Evolutionary conservation across 2,113 vertebrate species (phyloP).

Genomic region (Accipiter cooperii): DNA sequence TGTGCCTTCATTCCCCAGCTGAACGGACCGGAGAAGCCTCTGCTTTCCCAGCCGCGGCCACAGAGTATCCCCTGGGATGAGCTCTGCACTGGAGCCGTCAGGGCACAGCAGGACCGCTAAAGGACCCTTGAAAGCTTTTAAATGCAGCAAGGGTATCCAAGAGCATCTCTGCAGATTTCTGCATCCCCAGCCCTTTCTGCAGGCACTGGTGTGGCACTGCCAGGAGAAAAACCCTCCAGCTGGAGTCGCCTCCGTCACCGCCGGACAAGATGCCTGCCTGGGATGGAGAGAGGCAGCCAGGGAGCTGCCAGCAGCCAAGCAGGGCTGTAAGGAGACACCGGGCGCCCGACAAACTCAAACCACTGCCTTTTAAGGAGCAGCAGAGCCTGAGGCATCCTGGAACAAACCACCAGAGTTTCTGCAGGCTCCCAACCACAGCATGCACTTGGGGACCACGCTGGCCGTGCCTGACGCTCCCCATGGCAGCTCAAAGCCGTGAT

Average conservation of each 20-base stretch:
- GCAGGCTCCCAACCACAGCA: rapidly evolving
- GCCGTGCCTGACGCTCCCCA: rapidly evolving
- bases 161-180: background rate
- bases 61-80: rapidly evolving
- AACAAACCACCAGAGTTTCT: background rate
- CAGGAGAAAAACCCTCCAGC: background rate
- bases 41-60: background rate
- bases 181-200: background rate
- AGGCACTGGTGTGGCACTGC: background rate
- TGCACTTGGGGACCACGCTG: background rate
- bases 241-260: background rate
- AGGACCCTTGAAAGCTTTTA: background rate
- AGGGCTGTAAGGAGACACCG: slow-evolving; percentile 1
- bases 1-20: background rate
- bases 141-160: background rate
- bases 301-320: background rate
- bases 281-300: background rate
- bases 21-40: rapidly evolving
- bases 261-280: background rate
- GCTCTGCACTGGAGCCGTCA: background rate
- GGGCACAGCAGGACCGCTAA: background rate
- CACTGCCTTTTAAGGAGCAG: slow-evolving; percentile 22
- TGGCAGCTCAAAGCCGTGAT: background rate
- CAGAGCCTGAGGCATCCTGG: background rate
- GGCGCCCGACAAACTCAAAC: background rate